Evolutionary conservation across 2,113 vertebrate species (phyloP), one percentile per base, ranked within the genome.

Genomic region (Limnothrissa miodon): DNA sequence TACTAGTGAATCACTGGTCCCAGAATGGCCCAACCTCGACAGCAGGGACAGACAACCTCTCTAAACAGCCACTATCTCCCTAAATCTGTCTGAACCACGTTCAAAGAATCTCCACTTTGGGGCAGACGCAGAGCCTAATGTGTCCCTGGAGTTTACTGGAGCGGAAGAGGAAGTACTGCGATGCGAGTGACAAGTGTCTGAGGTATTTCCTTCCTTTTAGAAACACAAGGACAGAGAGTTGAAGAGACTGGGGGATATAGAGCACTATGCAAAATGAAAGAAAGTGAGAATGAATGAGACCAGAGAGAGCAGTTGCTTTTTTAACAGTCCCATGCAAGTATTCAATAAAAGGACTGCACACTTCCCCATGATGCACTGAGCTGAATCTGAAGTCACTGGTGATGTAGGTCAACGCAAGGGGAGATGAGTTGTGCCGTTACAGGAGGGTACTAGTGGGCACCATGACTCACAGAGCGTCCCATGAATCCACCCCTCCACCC

Each of bases 161-260:
- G 36, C 29, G 66, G 29, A 74, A 74, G 33, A 74, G 66, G 66
- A 74, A 33, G 10, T 10, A 29, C 66, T 29, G 33, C 36, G 29
- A 74, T 74, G 66, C 11, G 66, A 74, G 66, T 11, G 10, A 74
- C 66, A 39, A 74, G 36, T 74, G 36, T 74, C 66, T 36, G 33
- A 74, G 11, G 66, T 36, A 17, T 74, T 74, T 74, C 66, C 66
- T 74, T 74, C 66, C 66, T 74, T 74, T 17, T 29, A 39, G 62
- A 70, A 29, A 36, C 29, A 74, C 66, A 39, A 4, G 66, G 66
- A 4, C 25, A 74, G 25, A 66, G 25, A 66, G n/a, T 9, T n/a
- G 4, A 25, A 29, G 59, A 29, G n/a, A 25, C 0, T 9, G 59
- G 13, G 2, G 29, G 59, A 66, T 6, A 25, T 7, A 25, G 25